Percentiles rank a stretch among this genome's conserved stretches.
phyloP scores from a whole-genome alignment of 2,797 vertebrate genomes.

The Thamnophis elegans region DNA sequence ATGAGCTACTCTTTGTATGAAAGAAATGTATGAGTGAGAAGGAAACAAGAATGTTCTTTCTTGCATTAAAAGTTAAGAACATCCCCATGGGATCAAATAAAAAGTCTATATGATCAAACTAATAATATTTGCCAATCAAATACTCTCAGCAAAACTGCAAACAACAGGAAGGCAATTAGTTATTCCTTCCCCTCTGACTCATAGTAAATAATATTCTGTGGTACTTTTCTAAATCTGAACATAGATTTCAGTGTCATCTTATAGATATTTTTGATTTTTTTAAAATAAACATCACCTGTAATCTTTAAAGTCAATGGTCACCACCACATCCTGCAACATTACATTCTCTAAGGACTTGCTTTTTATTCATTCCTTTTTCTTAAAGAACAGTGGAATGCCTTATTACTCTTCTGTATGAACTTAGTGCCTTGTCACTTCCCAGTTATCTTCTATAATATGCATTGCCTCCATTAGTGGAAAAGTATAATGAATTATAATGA shows the following conservation, averaged over 20 bases:
- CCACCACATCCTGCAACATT: background rate
- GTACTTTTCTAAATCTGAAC: background rate
- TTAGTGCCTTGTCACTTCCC: background rate
- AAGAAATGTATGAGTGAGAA: slow-evolving; percentile 6
- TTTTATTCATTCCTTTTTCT: background rate
- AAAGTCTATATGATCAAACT: background rate
- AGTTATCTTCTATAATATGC: background rate
- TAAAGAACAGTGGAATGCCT: background rate
- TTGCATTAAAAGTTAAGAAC: background rate
- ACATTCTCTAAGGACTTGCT: background rate
- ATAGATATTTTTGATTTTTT: background rate
- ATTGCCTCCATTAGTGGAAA: background rate
- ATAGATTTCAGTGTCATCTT: background rate
- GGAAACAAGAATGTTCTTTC: background rate
- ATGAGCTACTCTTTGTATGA: background rate
- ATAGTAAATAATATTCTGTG: background rate
- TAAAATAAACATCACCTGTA: background rate
- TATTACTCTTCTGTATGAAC: background rate
- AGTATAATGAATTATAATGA: background rate
- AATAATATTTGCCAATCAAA: background rate
- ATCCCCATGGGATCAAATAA: background rate
- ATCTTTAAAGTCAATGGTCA: background rate
- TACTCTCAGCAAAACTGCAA: background rate
- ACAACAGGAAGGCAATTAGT: background rate
- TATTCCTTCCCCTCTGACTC: background rate